phyloP scores from a whole-genome alignment of 2,888 invertebrate genomes.

The Leucozona laternaria region DNA sequence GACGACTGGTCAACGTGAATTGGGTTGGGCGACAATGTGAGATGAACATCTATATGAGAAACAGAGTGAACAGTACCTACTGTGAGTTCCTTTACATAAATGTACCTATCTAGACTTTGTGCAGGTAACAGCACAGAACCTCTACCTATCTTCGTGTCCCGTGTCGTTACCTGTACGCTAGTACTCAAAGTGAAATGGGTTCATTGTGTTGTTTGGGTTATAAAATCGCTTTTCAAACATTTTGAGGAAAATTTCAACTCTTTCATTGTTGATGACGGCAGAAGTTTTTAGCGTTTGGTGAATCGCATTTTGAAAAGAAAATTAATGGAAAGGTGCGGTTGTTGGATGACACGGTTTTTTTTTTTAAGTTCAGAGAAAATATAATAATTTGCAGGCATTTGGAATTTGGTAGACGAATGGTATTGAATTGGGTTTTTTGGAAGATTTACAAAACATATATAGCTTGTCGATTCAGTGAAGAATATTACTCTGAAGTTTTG shows the following conservation, averaged over 20 bases:
- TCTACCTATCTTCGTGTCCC: conserved; percentile 17
- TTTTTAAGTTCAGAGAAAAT: neutral
- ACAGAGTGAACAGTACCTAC: neutral
- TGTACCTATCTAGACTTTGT: neutral
- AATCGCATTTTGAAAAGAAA: neutral
- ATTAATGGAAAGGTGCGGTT: neutral
- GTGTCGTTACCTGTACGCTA: conserved; percentile 24
- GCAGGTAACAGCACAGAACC: conserved; percentile 7
- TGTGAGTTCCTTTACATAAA: neutral
- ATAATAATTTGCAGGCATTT: neutral
- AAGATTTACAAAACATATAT: no score
- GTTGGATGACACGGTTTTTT: neutral
- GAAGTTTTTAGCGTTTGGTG: neutral
- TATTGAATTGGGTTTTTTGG: no score
- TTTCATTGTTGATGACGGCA: neutral
- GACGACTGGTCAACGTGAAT: conserved; percentile 71
- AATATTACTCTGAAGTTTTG: no score
- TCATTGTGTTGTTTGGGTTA: conserved; percentile 43
- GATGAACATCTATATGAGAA: conserved; percentile 55
- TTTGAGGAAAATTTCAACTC: conserved; percentile 30
- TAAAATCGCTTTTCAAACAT: conserved; percentile 37
- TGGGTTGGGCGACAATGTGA: conserved; percentile 70
- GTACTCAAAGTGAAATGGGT: conserved; percentile 41
- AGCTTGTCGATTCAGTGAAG: no score
- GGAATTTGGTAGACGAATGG: no score